These are phyloP conservation scores for Manis pentadactyla DNA, from an alignment of 2,797 vertebrate genomes.

Conservation along the genomic window DNA sequence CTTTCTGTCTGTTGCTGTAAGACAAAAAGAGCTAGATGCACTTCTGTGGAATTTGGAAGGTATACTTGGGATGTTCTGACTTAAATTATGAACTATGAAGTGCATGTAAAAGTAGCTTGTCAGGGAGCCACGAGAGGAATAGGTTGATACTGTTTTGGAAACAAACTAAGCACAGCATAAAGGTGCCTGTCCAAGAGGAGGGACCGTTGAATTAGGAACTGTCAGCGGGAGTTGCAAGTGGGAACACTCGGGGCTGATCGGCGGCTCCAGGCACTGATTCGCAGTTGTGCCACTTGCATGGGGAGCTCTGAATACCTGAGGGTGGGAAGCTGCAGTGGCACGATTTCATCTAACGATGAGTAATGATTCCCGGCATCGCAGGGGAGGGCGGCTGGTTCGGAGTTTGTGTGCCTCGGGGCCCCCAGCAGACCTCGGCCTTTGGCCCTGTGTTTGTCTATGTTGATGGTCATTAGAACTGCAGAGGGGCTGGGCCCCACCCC, in stretches of 20 bases:
- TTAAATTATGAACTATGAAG: background rate
- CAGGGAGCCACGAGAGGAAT: background rate
- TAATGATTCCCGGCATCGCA: background rate
- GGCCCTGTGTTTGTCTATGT: background rate
- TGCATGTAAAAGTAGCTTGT: background rate
- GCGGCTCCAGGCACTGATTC: background rate
- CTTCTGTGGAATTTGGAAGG: background rate
- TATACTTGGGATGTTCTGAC: background rate
- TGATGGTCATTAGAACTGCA: background rate
- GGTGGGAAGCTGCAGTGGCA: no score
- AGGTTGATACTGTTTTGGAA: background rate
- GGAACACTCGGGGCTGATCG: background rate
- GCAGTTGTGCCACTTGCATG: background rate
- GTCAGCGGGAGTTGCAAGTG: background rate
- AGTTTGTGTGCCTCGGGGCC: background rate
- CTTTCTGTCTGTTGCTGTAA: background rate
- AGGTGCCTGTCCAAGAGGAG: background rate
- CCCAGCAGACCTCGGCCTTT: background rate
- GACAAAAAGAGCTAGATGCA: background rate
- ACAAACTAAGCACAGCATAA: background rate
- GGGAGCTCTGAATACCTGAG: background rate
- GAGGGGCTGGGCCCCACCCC: background rate
- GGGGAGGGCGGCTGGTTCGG: background rate
- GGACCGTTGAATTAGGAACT: background rate
- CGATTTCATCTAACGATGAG: background rate